Evolutionary conservation across 2,888 invertebrate species (phyloP).

Genomic region (Strigamia maritima): DNA sequence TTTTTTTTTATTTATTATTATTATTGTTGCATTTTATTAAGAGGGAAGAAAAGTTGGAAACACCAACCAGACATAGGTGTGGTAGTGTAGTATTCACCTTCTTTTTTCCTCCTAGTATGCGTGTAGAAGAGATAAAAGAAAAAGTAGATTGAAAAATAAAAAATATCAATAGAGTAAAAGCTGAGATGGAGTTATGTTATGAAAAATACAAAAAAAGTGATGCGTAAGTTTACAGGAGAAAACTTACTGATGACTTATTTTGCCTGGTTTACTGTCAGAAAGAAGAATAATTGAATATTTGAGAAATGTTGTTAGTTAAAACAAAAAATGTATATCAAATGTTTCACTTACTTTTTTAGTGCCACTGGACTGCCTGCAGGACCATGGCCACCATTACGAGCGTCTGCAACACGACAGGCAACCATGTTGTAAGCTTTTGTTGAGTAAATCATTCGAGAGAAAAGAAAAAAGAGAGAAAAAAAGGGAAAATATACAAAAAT

Average conservation of each 20-base stretch:
- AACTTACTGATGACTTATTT: constrained; percentile 39
- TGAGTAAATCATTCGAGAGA: constrained; percentile 49
- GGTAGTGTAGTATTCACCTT: constrained; percentile 41
- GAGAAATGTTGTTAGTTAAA: not conserved
- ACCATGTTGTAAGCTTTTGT: constrained; percentile 97
- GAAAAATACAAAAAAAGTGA: not conserved
- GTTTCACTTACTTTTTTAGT: constrained; percentile 87
- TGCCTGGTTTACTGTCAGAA: constrained; percentile 37
- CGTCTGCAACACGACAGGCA: constrained; percentile 91
- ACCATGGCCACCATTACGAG: constrained; percentile 76
- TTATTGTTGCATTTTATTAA: not conserved
- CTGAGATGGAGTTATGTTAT: not conserved
- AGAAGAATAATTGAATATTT: not conserved
- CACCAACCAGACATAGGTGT: constrained; percentile 22
- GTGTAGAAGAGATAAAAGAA: constrained; percentile 44
- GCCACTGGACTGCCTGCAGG: constrained; percentile 82
- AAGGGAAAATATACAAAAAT: not conserved
- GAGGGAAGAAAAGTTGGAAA: constrained; percentile 13
- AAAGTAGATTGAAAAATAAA: constrained; percentile 39
- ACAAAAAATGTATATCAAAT: not conserved
- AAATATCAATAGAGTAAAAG: not conserved
- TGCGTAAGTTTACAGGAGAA: constrained; percentile 8
- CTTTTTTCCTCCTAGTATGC: constrained; percentile 45
- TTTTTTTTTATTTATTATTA: not conserved
- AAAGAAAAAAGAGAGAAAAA: constrained; percentile 29